Conservation (phyloP, 2,797 vertebrate genomes). For the Gambelia wislizenii region DNA sequence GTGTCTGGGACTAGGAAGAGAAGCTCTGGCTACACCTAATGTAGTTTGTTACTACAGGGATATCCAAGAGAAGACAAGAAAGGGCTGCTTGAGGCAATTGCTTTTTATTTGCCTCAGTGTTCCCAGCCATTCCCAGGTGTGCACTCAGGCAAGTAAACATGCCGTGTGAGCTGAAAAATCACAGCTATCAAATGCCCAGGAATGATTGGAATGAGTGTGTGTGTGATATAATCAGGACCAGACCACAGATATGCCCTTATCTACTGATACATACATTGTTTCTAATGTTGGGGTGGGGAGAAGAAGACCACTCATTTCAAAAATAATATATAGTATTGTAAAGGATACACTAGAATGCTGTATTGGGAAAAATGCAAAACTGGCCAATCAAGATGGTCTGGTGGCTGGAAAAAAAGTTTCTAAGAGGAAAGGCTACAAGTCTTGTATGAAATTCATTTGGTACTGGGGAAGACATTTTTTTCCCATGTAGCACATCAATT, state of each 20-base stretch:
- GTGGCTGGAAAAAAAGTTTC: background rate
- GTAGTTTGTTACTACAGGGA: conserved; percentile 53
- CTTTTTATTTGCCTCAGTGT: conserved; percentile 12
- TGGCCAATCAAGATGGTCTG: background rate
- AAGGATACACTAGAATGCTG: no score
- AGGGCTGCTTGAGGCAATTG: background rate
- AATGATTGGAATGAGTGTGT: background rate
- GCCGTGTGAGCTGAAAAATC: background rate
- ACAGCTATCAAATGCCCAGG: background rate
- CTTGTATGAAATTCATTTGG: background rate
- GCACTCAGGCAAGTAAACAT: background rate
- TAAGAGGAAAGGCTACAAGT: background rate
- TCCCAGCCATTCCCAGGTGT: background rate
- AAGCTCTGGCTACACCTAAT: conserved; percentile 27
- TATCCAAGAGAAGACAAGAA: conserved; percentile 45
- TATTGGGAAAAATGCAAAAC: background rate
- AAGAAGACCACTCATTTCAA: background rate
- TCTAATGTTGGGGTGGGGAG: background rate
- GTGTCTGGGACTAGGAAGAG: conserved; percentile 30
- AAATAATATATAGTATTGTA: background rate
- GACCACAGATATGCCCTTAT: background rate
- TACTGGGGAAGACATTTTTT: no score
- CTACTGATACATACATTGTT: background rate
- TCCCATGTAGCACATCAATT: background rate
- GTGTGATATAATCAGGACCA: background rate